A percentile compares a stretch with the other conserved stretches of the same genome.
phyloP scores from a whole-genome alignment of 2,797 vertebrate genomes.

The Sebastes aleutianus region DNA sequence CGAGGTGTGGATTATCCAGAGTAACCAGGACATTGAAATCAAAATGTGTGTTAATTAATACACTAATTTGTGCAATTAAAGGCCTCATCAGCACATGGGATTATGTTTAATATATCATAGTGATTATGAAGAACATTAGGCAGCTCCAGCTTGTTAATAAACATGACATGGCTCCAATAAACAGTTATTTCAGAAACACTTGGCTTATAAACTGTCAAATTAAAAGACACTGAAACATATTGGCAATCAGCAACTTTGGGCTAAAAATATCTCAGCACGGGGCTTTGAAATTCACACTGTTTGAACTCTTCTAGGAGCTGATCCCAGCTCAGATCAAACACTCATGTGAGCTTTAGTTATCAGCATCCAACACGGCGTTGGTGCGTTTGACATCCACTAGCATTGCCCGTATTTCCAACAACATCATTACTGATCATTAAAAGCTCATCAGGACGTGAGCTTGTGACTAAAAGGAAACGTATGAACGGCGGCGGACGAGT shows the following conservation, averaged over 20 bases:
- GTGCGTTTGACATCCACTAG: conserved; percentile 3
- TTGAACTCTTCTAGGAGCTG: not conserved
- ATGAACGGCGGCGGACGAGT: not conserved
- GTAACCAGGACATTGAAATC: not conserved
- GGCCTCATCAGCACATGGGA: conserved; percentile 17
- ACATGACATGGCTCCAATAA: not conserved
- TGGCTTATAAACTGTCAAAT: not conserved
- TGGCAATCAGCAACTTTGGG: not conserved
- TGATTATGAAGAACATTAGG: conserved; percentile 25
- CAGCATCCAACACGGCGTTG: not conserved
- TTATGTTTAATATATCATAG: conserved; percentile 17
- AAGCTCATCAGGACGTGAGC: conserved; percentile 44
- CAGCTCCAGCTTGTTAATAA: not conserved
- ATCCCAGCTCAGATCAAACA: not conserved
- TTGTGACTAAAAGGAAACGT: conserved; percentile 30
- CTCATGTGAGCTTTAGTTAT: not conserved
- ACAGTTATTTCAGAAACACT: not conserved
- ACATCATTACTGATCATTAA: conserved; percentile 58
- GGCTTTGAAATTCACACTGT: not conserved
- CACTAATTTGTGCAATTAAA: conserved; percentile 24
- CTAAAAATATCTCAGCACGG: not conserved
- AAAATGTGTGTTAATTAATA: not conserved
- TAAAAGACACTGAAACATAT: not conserved
- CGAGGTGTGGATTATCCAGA: not conserved
- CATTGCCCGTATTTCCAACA: conserved; percentile 7